A percentile compares a stretch with the other conserved stretches of the same genome.
These are phyloP conservation scores for Sussaba pulchella DNA, from an alignment of 2,888 invertebrate genomes.

Conservation along the genomic window DNA sequence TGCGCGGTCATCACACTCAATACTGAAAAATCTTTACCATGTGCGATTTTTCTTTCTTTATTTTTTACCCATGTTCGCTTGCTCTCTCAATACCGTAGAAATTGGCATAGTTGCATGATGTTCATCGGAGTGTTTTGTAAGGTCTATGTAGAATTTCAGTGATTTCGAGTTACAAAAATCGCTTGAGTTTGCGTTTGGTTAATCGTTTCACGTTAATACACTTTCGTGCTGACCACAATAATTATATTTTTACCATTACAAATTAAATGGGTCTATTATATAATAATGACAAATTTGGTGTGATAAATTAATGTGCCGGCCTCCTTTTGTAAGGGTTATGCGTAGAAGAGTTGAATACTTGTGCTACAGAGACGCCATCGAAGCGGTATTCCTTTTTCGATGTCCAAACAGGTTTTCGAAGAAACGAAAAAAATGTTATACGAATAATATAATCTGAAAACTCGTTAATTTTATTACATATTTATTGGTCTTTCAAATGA, in stretches of 20 bases:
- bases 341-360: conserved; percentile 27
- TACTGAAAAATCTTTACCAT: conserved; percentile 38
- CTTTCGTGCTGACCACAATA: conserved; percentile 22
- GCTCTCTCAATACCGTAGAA: conserved; percentile 38
- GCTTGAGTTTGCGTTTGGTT: conserved; percentile 45
- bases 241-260: conserved; percentile 23
- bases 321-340: conserved; percentile 43
- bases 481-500: too few relatives aligned
- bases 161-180: conserved; percentile 32
- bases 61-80: conserved; percentile 32
- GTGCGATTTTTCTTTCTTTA: conserved; percentile 26
- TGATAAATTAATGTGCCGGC: conserved; percentile 50
- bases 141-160: conserved; percentile 12
- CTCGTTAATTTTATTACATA: background rate
- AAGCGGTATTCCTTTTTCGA: too few relatives aligned
- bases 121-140: conserved; percentile 46
- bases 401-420: too few relatives aligned
- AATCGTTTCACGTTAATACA: conserved; percentile 37
- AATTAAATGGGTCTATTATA: conserved; percentile 30
- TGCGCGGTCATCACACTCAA: conserved; percentile 22
- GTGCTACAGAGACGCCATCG: conserved; percentile 40
- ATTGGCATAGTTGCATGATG: conserved; percentile 58
- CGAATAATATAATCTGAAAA: too few relatives aligned
- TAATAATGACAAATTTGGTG: conserved; percentile 58
- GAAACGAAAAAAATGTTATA: too few relatives aligned